Evolutionary conservation across 2,797 vertebrate genomes (phyloP).

Genomic region (Lutjanus argentimaculatus): DNA sequence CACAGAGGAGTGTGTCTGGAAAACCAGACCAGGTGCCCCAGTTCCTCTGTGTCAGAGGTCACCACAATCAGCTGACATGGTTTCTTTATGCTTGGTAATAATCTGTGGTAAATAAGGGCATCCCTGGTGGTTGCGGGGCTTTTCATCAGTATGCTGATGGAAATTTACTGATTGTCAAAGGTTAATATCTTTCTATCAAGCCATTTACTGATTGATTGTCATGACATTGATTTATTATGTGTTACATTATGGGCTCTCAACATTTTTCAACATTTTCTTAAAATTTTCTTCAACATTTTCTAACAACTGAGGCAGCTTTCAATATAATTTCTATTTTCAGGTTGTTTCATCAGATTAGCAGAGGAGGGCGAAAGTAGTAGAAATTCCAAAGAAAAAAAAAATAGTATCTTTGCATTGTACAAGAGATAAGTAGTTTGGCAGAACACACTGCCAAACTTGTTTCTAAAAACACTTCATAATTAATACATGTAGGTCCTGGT

Average conservation of each 20-base stretch:
- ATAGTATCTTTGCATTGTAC: not conserved
- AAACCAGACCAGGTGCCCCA: conserved; percentile 27
- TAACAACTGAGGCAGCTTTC: not conserved
- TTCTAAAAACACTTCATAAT: too few relatives aligned
- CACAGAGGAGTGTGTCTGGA: conserved; percentile 25
- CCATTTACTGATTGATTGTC: not conserved
- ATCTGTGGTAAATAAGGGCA: conserved; percentile 9
- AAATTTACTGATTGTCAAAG: not conserved
- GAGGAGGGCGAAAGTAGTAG: not conserved
- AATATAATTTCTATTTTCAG: not conserved
- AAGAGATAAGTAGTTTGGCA: not conserved
- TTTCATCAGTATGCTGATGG: conserved; percentile 17
- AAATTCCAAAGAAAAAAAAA: not conserved
- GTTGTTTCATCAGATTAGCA: not conserved
- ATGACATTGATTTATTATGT: not conserved
- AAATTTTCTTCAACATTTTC: too few relatives aligned
- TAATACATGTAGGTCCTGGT: too few relatives aligned
- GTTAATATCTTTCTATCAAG: not conserved
- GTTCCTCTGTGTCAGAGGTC: conserved; percentile 49
- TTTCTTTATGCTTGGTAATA: conserved; percentile 13
- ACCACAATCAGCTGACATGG: conserved; percentile 23
- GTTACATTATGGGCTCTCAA: not conserved
- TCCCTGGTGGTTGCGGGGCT: not conserved
- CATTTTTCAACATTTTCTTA: not conserved
- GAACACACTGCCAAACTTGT: too few relatives aligned